Base-by-base conservation (phyloP, 2,888 invertebrate genomes). In the Tuberolachnus salignus region DNA sequence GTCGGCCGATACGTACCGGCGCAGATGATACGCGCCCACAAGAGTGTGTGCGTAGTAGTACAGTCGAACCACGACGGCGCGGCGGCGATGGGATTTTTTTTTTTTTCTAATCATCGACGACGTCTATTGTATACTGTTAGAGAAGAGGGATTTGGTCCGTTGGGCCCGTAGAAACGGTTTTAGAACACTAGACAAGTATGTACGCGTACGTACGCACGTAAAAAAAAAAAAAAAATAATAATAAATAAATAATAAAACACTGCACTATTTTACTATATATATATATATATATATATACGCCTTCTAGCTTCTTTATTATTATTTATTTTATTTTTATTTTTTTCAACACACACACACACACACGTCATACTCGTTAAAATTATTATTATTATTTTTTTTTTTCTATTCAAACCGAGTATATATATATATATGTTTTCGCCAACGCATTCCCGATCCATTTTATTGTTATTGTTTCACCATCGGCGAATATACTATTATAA, bases 401-500 rank as follows among this genome's bases (percentile, higher is more conserved):
- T 75, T 75, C 75, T 75, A 75, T 66, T 66, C 55, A 66, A 55
- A 66, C 64, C 34, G 44, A 64, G 19, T 34, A 34, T 34, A 34
- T 34, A n/a, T n/a, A n/a, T 34, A 34, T 34, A n/a, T 34, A 34
- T 34, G 34, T 66, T 66, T 75, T 75, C 55, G 66, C 75, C 66
- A 55, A 75, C 66, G 75, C 75, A 74, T 74, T 74, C 74, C 74
- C 44, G 66, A 66, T 75, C 66, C 53, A 66, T n/a, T 66, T 66
- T 75, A 75, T 75, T 66, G 66, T 75, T 75, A 75, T 75, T 75
- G 75, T 75, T 75, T 55, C 55, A 55, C 75, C 75, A 46, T 66
- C 42, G 72, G 59, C 59, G n/a, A n/a, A n/a, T 34, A 34, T 53
- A 44, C 61, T 72, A 34, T 34, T n/a, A n/a, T n/a, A n/a, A n/a